phyloP scores from a whole-genome alignment of 2,797 vertebrate genomes.

The Lagodon rhomboides region DNA sequence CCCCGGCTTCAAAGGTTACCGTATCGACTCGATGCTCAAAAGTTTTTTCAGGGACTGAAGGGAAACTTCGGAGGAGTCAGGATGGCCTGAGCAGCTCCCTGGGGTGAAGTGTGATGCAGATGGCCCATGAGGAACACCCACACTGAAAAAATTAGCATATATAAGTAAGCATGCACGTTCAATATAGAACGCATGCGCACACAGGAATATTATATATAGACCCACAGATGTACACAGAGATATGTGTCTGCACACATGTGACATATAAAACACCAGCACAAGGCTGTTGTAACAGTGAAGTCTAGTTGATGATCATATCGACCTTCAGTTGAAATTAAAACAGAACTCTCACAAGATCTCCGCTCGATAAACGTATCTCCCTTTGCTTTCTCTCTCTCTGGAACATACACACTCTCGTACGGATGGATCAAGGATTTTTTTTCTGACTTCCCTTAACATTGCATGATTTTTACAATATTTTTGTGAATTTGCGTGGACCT shows the following conservation, averaged over 20 bases:
- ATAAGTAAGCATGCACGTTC: not conserved
- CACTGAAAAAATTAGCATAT: constrained; percentile 10
- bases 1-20: constrained; percentile 68
- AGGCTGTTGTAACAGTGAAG: too few relatives aligned
- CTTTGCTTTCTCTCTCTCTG: too few relatives aligned
- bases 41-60: constrained; percentile 49
- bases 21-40: constrained; percentile 65
- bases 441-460: too few relatives aligned
- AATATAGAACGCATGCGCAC: not conserved
- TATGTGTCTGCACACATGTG: not conserved
- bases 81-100: constrained; percentile 31
- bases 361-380: too few relatives aligned
- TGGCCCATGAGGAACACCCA: constrained; percentile 38
- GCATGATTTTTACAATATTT: too few relatives aligned
- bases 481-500: too few relatives aligned
- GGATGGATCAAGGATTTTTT: too few relatives aligned
- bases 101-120: constrained; percentile 42
- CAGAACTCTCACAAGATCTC: too few relatives aligned
- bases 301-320: too few relatives aligned
- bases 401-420: too few relatives aligned
- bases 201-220: constrained; percentile 25
- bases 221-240: not conserved
- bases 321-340: too few relatives aligned
- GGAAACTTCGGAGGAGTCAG: constrained; percentile 47
- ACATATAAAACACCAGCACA: not conserved